A percentile compares a stretch with the other conserved stretches of the same genome.
Evolutionary conservation across 2,797 vertebrate species (phyloP).

Genomic region (Mico argentatus): DNA sequence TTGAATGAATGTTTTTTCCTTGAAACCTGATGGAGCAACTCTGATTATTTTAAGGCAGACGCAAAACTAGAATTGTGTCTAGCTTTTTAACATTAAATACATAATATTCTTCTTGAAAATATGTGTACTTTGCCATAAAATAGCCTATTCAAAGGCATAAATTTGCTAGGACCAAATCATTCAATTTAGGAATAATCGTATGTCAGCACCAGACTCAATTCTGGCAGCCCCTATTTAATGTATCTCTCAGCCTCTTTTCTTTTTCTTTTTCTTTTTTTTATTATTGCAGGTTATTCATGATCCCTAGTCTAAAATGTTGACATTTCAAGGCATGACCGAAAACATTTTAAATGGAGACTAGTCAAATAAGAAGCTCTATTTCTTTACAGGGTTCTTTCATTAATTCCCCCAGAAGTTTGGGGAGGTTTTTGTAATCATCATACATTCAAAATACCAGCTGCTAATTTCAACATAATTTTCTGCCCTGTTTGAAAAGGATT

Average conservation of each 20-base stretch:
- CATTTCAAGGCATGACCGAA: conserved; percentile 40
- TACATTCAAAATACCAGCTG: conserved; percentile 55
- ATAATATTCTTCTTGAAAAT: conserved; percentile 26
- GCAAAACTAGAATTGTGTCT: conserved; percentile 73
- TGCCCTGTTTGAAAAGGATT: conserved; percentile 61
- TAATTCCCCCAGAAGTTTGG: conserved; percentile 4
- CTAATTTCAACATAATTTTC: conserved; percentile 62
- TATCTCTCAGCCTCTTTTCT: conserved; percentile 57
- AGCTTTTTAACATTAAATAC: conserved; percentile 10
- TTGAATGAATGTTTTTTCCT: conserved; percentile 83
- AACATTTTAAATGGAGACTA: conserved; percentile 20
- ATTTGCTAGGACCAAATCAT: not conserved
- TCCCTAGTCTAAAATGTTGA: conserved; percentile 39
- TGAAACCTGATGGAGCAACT: conserved; percentile 73
- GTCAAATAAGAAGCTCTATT: not conserved
- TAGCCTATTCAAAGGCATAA: not conserved
- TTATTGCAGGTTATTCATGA: conserved; percentile 4
- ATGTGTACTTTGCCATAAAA: not conserved
- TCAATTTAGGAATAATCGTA: not conserved
- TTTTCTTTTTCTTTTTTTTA: not conserved
- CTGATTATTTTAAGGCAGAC: conserved; percentile 81
- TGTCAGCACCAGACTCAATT: not conserved
- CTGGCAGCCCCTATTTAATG: conserved; percentile 66
- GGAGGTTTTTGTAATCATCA: conserved; percentile 20
- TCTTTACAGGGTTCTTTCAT: not conserved